A percentile compares a stretch with the other conserved stretches of the same genome.
Conservation (phyloP, 2,797 vertebrate species). For the Pogoniulus pusillus region DNA sequence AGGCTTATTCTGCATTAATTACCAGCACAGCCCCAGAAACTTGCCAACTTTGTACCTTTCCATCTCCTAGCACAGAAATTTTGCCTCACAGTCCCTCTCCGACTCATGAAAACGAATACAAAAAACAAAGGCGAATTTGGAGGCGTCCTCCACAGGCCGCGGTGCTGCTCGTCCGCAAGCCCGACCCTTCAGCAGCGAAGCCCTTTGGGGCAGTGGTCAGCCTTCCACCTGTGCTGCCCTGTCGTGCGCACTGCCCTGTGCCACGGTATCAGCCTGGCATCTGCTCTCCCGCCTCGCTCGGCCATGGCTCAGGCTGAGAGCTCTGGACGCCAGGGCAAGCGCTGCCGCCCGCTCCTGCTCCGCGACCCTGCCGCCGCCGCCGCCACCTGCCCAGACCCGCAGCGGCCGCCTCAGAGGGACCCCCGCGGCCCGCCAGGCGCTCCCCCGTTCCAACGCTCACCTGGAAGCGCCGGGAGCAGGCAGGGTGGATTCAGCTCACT, state of each 20-base stretch:
- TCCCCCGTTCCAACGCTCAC: not conserved
- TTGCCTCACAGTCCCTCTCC: not conserved
- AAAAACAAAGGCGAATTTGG: fast-evolving
- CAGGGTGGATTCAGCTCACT: not conserved
- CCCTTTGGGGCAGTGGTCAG: not conserved
- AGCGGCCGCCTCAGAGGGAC: not conserved
- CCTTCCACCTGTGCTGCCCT: not conserved
- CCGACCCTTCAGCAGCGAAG: not conserved
- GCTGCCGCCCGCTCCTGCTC: not conserved
- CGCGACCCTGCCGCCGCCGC: not conserved
- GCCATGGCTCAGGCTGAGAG: not conserved
- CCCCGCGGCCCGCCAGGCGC: not conserved
- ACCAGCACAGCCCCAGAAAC: not conserved
- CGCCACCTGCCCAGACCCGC: not conserved
- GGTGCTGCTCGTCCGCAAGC: not conserved
- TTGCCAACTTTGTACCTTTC: not conserved
- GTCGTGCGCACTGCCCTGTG: fast-evolving
- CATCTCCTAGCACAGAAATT: not conserved
- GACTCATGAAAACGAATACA: not conserved
- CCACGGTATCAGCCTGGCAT: fast-evolving
- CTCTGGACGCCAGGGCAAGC: not conserved
- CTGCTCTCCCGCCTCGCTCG: not conserved
- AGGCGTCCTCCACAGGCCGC: not conserved
- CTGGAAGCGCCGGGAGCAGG: not conserved
- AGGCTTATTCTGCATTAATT: not conserved